Evolutionary conservation across 2,888 invertebrate genomes (phyloP).

Genomic region (Bruchidius siliquastri): DNA sequence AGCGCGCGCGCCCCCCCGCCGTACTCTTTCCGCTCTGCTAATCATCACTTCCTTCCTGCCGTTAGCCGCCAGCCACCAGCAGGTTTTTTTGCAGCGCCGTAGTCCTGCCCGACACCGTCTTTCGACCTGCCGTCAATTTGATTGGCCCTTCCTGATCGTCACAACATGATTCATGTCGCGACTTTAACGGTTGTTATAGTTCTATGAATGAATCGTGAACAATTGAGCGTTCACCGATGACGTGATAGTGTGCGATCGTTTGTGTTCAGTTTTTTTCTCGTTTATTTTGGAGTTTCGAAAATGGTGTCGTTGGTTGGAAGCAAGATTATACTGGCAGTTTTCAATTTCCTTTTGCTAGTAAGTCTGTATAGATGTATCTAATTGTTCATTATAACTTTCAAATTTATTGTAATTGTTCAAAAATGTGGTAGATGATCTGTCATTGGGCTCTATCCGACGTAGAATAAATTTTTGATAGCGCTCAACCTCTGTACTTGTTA

Average conservation of each 20-base stretch:
- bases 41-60: slow-evolving; percentile 46
- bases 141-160: background rate
- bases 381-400: too few relatives aligned
- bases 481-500: too few relatives aligned
- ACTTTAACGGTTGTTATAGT: slow-evolving; percentile 10
- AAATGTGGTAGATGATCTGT: too few relatives aligned
- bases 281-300: background rate
- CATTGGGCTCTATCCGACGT: too few relatives aligned
- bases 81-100: background rate
- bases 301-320: slow-evolving; percentile 50
- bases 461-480: too few relatives aligned
- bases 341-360: slow-evolving; percentile 63
- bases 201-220: background rate
- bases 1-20: background rate
- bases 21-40: slow-evolving; percentile 43
- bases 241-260: background rate
- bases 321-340: slow-evolving; percentile 62
- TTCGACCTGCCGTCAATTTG: background rate
- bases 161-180: background rate
- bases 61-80: background rate
- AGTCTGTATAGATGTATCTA: slow-evolving; percentile 45
- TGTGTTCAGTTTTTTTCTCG: background rate
- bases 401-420: too few relatives aligned
- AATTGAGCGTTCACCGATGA: slow-evolving; percentile 12
- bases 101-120: background rate